Evolutionary conservation across 2,888 invertebrate species (phyloP), one percentile per base, ranked within the genome.

Genomic region (Apoderus coryli): DNA sequence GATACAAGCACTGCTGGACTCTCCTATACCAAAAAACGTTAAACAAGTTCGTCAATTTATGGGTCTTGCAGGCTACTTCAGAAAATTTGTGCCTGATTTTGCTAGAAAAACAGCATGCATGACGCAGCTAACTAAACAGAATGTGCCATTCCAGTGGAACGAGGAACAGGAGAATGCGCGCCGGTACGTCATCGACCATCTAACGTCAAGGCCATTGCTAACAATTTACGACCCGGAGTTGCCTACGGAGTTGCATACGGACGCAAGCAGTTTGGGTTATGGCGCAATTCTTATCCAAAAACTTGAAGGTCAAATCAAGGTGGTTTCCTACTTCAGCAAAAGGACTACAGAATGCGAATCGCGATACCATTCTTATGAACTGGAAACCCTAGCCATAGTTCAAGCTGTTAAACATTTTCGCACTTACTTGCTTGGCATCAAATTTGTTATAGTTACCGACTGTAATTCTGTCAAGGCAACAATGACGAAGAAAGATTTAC

Each of bases 381-480:
- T 44, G n/a, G 49, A 54, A 27, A 40, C 42, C 4, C 35, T 54
- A 26, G 54, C 52, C 0, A 38, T 50, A 2, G 39, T 51, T n/a
- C n/a, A n/a, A n/a, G n/a, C n/a, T n/a, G n/a, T n/a, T n/a, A n/a
- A n/a, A n/a, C n/a, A n/a, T n/a, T n/a, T n/a, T n/a, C n/a, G n/a
- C n/a, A n/a, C n/a, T n/a, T n/a, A n/a, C n/a, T n/a, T n/a, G n/a
- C n/a, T n/a, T n/a, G n/a, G n/a, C n/a, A n/a, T n/a, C n/a, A n/a
- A n/a, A n/a, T n/a, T n/a, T n/a, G n/a, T n/a, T 1, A 29, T 50
- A 2, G 29, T 44, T 1, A 50, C 48, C 2, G 56, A 57, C 28
- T 54, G 51, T 25, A 47, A n/a, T n/a, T n/a, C n/a, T n/a, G n/a
- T n/a, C n/a, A n/a, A 49, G 48, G 27, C 44, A 3, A 41, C n/a